Percentiles rank a stretch among this genome's conserved stretches.
phyloP scores from a whole-genome alignment of 2,113 vertebrate genomes.

The Ciconia maguari region DNA sequence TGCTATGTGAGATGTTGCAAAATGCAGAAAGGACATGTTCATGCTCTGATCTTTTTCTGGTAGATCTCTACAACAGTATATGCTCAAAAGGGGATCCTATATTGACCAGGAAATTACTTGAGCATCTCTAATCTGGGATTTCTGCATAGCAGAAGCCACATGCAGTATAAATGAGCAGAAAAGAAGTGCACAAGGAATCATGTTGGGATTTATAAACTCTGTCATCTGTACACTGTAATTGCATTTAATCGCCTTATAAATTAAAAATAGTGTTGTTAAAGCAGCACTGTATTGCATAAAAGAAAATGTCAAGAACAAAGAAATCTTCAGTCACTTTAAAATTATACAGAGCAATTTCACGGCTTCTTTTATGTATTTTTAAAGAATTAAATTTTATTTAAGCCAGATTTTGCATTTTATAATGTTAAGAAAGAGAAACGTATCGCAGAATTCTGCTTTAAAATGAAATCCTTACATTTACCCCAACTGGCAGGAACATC shows the following conservation, averaged over 20 bases:
- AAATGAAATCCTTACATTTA: not conserved
- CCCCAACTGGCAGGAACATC: not conserved
- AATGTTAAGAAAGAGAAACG: not conserved
- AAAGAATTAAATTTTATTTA: not conserved
- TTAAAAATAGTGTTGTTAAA: slow-evolving; percentile 5
- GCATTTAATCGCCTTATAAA: not conserved
- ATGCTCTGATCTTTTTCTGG: not conserved
- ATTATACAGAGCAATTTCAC: not conserved
- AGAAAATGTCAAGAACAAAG: not conserved
- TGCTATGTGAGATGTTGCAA: not conserved
- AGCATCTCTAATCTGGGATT: not conserved
- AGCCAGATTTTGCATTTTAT: not conserved
- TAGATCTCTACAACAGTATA: not conserved
- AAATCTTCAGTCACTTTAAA: not conserved
- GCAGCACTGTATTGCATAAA: not conserved
- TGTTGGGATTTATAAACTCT: not conserved
- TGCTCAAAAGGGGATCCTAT: not conserved
- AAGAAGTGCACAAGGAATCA: not conserved
- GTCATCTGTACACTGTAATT: not conserved
- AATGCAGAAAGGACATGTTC: not conserved
- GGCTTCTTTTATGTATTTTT: not conserved
- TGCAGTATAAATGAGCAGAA: not conserved
- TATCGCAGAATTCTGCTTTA: not conserved
- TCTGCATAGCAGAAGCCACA: not conserved
- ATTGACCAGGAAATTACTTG: not conserved